Evolutionary conservation across 1,140 invertebrate species (phyloP).

Genomic region (Drosophila elegans): DNA sequence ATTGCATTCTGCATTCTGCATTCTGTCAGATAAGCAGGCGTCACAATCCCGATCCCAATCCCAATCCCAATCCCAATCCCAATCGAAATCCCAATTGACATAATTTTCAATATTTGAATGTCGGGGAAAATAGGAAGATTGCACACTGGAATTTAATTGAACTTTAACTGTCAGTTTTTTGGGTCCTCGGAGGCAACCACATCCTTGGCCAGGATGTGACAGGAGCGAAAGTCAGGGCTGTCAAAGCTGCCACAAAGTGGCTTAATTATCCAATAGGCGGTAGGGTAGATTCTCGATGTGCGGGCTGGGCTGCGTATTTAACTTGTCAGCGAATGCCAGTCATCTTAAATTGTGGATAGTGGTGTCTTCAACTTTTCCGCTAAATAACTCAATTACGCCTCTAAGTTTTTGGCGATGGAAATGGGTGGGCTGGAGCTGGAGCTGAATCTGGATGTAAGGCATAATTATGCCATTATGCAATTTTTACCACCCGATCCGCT

Average conservation of each 20-base stretch:
- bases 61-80: slow-evolving; percentile 41
- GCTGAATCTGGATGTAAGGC: neutral
- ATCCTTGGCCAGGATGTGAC: slow-evolving; percentile 45
- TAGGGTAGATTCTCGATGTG: slow-evolving; percentile 48
- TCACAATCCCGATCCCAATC: slow-evolving; percentile 43
- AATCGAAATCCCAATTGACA: slow-evolving; percentile 54
- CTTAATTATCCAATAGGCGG: slow-evolving; percentile 82
- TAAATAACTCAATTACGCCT: slow-evolving; percentile 72
- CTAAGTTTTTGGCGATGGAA: slow-evolving; percentile 1
- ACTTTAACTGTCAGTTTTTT: slow-evolving; percentile 64
- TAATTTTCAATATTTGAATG: slow-evolving; percentile 69
- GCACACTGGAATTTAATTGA: slow-evolving; percentile 69
- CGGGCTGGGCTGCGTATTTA: slow-evolving; percentile 44
- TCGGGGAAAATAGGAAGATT: slow-evolving; percentile 41
- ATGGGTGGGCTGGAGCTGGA: neutral
- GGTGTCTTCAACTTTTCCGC: slow-evolving; percentile 50
- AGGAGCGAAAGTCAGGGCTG: slow-evolving; percentile 73
- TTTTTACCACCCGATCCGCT: slow-evolving; percentile 36
- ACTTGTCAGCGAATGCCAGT: slow-evolving; percentile 72
- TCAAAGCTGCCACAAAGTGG: slow-evolving; percentile 81
- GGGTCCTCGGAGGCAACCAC: neutral
- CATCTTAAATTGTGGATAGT: slow-evolving; percentile 65
- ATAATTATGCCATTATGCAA: slow-evolving; percentile 71
- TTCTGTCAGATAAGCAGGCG: slow-evolving; percentile 60
- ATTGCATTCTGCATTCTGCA: slow-evolving; percentile 77